Evolutionary conservation across 2,113 vertebrate genomes (phyloP).

Genomic region (Pelobates fuscus): DNA sequence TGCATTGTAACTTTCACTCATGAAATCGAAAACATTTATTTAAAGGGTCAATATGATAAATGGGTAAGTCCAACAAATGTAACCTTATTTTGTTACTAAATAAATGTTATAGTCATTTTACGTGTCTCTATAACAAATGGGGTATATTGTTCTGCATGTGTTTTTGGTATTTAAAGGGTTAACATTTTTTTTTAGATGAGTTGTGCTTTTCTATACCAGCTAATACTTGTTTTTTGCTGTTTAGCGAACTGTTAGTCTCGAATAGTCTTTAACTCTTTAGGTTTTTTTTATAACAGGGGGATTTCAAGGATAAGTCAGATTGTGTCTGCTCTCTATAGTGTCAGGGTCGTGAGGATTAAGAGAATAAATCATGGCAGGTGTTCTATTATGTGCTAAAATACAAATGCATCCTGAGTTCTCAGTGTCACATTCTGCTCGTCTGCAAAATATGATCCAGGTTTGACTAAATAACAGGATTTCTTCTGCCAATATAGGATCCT

Average conservation of each 20-base stretch:
- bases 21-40: background rate
- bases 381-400: constrained; percentile 1
- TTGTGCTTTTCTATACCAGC: background rate
- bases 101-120: background rate
- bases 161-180: too few relatives aligned
- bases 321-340: background rate
- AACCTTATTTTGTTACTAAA: background rate
- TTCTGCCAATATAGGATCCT: background rate
- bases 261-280: background rate
- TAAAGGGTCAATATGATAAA: background rate
- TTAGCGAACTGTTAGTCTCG: too few relatives aligned
- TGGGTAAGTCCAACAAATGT: background rate
- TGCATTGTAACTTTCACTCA: too few relatives aligned
- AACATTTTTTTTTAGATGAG: background rate
- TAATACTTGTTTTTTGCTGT: background rate
- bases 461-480: constrained; percentile 1
- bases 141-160: too few relatives aligned
- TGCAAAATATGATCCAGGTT: constrained; percentile 6
- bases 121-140: too few relatives aligned
- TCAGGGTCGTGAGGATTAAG: constrained; percentile 3
- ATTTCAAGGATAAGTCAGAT: background rate
- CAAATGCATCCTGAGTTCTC: background rate
- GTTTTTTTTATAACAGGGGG: background rate
- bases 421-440: constrained; percentile 4
- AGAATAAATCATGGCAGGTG: constrained; percentile 15